Evolutionary conservation across 2,797 vertebrate genomes (phyloP), one percentile per base, ranked within the genome.

Genomic region (Dallia pectoralis): DNA sequence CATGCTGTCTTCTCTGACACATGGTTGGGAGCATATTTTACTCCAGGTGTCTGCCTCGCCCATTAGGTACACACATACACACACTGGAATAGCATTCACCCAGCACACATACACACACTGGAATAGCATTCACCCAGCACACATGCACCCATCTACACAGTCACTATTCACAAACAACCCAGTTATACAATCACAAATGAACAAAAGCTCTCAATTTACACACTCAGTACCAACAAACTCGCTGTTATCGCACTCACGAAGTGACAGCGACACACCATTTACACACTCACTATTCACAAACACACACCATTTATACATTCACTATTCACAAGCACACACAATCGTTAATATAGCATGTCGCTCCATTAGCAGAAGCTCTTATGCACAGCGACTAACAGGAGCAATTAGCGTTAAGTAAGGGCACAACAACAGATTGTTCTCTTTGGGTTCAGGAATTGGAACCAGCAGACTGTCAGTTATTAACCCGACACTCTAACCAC

Each of bases 1-100:
- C 25, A 67, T 69, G 70, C 74, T 79, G 79, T 81, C 80, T 83
- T 84, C 77, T 84, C 63, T 63, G 61, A 63, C 61, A 30, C 61
- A 63, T 27, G 6, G 30, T 69, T 80, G 76, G 74, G 74, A 73
- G 70, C 78, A 78, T 85, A 84, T 79, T 70, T 19, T 62, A 78
- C 77, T 81, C 84, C 88, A 88, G 86, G 89, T 88, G 86, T 85
- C 80, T 64, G 61, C 80, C 56, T 12, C 76, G 71, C 67, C 61
- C 49, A 59, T 66, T 77, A 75, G 78, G 74, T 78, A 79, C 79
- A 69, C 32, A 65, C 30, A 65, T 30, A 33, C 29, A 65, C 63
- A 33, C 62, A 33, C 22, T 29, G 53, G 27, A 61, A 61, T 61
- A 61, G 12, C 61, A 63, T 63, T 30, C 27, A 15, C 78, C 82